Base-by-base conservation (phyloP, 2,888 invertebrate genomes). In the Morinoia aosen region DNA sequence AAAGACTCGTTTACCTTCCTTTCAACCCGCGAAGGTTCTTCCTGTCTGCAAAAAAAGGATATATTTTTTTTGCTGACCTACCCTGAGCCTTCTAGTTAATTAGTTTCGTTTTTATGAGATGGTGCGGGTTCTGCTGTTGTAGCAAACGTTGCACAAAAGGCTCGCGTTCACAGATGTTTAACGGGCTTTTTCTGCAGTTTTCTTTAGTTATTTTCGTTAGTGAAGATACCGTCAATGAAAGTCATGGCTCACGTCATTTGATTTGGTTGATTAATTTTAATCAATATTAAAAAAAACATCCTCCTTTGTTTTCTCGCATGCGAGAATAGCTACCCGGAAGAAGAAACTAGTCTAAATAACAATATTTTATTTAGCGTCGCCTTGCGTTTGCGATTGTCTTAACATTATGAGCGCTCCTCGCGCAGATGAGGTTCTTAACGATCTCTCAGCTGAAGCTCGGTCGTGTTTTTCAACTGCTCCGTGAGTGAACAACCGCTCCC, bases 51-150 rank as follows among this genome's bases (percentile, higher is more conserved):
- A 40, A 88, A 93, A 57, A 48, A 33, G 16, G 57, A 12, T 5
- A 14, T 56, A 33, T 7, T 93, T 93, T 93, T 90, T 90, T 93
- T 57, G 33, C 33, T 57, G 1, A 0, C 93, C 57, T 48, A 4
- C 48, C 93, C 40, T 48, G 57, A 57, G 25, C 93, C 58, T 12
- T 7, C 11, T 5, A 93, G 93, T 93, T 93, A 93, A 93, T 93
- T 93, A 93, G 93, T 56, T 93, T 93, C 10, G 56, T 93, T 93
- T 93, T 93, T 93, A 56, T 93, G 57, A 48, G 93, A 39, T 90
- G 40, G 90, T 39, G 90, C 90, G 4, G 40, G 48, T 90, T 90
- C 39, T 90, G 40, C 48, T 40, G 39, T 14, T 16, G 90, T 76
- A 33, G 76, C 25, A 76, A 76, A 76, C 76, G 3, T 76, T 1